A percentile compares a stretch with the other conserved stretches of the same genome.
Evolutionary conservation across 2,113 vertebrate genomes (phyloP).

Genomic region (Sinocyclocheilus maitianheensis): DNA sequence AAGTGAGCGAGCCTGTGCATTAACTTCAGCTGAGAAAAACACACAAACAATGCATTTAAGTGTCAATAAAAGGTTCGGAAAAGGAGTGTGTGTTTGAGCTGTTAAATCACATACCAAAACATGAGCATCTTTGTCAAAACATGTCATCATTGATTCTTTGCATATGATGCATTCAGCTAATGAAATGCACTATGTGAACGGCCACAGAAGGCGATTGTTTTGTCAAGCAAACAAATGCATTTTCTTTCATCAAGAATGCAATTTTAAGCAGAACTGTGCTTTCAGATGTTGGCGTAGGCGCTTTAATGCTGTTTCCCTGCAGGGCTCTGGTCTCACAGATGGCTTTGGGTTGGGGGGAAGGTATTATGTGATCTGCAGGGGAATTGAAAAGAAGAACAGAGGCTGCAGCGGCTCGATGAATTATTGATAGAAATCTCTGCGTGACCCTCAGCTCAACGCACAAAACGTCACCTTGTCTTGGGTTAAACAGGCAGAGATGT

Average conservation of each 20-base stretch:
- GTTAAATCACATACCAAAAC: conserved; percentile 1
- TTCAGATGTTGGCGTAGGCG: conserved; percentile 17
- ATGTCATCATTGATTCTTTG: neutral
- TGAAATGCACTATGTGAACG: conserved; percentile 8
- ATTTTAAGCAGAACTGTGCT: neutral
- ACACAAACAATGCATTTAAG: neutral
- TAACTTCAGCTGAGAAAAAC: neutral
- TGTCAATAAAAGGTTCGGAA: neutral
- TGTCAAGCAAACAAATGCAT: neutral
- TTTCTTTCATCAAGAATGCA: neutral
- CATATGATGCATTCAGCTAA: conserved; percentile 20
- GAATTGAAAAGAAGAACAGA: conserved; percentile 76
- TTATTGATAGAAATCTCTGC: conserved; percentile 80
- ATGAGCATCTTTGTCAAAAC: neutral
- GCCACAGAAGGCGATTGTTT: neutral
- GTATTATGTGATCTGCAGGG: conserved; percentile 79
- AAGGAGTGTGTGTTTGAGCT: neutral
- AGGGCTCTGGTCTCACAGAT: conserved; percentile 51
- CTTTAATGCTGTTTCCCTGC: conserved; percentile 42
- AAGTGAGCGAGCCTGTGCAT: neutral
- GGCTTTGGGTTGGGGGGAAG: conserved; percentile 60
- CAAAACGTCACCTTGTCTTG: conserved; percentile 67
- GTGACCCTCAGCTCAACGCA: conserved; percentile 63
- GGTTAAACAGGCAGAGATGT: conserved; percentile 73
- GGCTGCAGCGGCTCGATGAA: conserved; percentile 76